These are phyloP conservation scores for Borostomias antarcticus DNA, from an alignment of 2,797 vertebrate genomes.

Conservation along the genomic window DNA sequence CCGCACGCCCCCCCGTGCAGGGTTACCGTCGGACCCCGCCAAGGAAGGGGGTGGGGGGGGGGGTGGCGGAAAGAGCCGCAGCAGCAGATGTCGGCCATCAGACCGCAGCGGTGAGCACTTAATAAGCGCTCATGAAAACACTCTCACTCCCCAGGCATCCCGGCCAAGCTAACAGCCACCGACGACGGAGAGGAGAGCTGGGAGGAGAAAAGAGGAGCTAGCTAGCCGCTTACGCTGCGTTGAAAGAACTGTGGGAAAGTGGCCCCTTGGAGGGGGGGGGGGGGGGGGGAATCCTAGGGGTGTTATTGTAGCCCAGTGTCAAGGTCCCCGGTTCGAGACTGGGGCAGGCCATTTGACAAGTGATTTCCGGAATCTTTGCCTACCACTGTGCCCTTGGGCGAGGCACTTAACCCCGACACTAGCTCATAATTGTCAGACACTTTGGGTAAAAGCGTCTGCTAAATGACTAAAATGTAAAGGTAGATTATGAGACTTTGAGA, in stretches of 20 bases:
- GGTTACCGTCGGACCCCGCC: slow-evolving; percentile 48
- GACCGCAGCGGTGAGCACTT: slow-evolving; percentile 45
- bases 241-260: slow-evolving; percentile 16
- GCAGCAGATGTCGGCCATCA: slow-evolving; percentile 60
- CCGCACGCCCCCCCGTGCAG: slow-evolving; percentile 25
- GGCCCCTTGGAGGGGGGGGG: neutral
- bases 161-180: neutral
- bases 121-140: slow-evolving; percentile 30
- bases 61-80: slow-evolving; percentile 52
- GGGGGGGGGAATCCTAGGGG: slow-evolving; percentile 1
- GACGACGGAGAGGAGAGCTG: slow-evolving; percentile 13
- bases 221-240: neutral
- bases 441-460: too few species aligned
- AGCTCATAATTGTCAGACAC: too few species aligned
- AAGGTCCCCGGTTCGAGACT: too few species aligned
- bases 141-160: slow-evolving; percentile 19
- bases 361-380: too few species aligned
- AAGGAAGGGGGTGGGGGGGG: neutral
- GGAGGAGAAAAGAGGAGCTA: slow-evolving; percentile 29
- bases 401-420: too few species aligned
- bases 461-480: too few species aligned
- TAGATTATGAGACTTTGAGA: too few species aligned
- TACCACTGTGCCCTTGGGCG: too few species aligned
- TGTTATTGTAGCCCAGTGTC: too few species aligned
- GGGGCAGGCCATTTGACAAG: too few species aligned